These are phyloP conservation scores for Margarornis squamiger DNA, from an alignment of 2,797 vertebrate species.

Conservation along the genomic window DNA sequence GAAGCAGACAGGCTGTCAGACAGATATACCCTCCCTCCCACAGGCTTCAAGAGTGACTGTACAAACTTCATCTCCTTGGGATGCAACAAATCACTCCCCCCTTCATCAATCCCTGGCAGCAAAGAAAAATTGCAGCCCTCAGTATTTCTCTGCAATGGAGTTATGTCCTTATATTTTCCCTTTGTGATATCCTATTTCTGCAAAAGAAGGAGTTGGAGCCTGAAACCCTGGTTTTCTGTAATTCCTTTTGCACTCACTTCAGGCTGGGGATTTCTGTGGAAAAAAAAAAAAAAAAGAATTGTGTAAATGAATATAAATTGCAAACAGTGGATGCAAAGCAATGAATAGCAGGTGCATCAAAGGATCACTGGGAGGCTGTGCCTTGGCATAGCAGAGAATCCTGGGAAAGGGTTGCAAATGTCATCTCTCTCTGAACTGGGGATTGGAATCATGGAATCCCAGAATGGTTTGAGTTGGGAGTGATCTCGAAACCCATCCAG, in stretches of 20 bases:
- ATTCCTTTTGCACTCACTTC: neutral
- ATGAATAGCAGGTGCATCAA: neutral
- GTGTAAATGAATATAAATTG: neutral
- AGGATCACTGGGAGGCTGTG: neutral
- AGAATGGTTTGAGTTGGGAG: neutral
- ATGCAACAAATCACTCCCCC: neutral
- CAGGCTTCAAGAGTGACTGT: neutral
- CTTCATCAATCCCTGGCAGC: neutral
- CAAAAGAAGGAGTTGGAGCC: neutral
- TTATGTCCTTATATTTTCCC: neutral
- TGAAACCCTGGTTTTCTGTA: neutral
- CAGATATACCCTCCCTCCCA: neutral
- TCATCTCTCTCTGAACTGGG: neutral
- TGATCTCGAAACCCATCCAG: neutral
- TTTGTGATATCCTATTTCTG: neutral
- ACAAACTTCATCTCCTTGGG: neutral
- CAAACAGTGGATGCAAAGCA: neutral
- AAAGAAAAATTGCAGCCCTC: neutral
- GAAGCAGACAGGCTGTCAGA: neutral
- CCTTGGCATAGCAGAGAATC: neutral
- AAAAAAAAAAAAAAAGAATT: fast-evolving
- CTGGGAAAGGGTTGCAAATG: neutral
- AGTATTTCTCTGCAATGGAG: neutral
- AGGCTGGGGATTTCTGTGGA: neutral
- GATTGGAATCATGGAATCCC: neutral